A percentile compares a stretch with the other conserved stretches of the same genome.
phyloP scores from a whole-genome alignment of 2,113 vertebrate genomes.

The Hassar affinis region DNA sequence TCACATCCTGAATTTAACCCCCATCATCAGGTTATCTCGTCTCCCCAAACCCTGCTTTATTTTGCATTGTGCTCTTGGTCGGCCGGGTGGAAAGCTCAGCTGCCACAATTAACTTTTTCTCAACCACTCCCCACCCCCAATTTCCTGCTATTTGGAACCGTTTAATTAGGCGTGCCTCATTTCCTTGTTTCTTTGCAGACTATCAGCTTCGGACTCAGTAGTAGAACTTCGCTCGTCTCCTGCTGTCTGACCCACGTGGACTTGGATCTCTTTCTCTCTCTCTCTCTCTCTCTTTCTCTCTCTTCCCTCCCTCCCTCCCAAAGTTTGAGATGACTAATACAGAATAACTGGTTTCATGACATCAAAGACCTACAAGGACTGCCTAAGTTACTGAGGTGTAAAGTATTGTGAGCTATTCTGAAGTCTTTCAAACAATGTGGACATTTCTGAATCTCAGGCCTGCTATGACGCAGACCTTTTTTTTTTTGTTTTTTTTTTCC shows the following conservation, averaged over 20 bases:
- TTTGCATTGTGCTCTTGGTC: slow-evolving; percentile 28
- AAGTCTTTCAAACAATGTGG: slow-evolving; percentile 41
- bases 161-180: slow-evolving; percentile 71
- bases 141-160: slow-evolving; percentile 57
- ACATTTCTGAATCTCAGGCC: slow-evolving; percentile 61
- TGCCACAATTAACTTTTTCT: slow-evolving; percentile 53
- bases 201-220: slow-evolving; percentile 80
- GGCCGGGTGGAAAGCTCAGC: slow-evolving; percentile 66
- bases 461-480: slow-evolving; percentile 38
- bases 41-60: slow-evolving; percentile 40
- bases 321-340: not conserved
- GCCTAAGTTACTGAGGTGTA: too few species aligned
- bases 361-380: not conserved
- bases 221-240: slow-evolving; percentile 51
- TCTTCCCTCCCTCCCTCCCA: not conserved
- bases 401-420: not conserved
- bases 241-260: slow-evolving; percentile 59
- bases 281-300: not conserved
- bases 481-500: not conserved
- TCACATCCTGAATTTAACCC: slow-evolving; percentile 28
- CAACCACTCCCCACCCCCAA: slow-evolving; percentile 45
- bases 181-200: slow-evolving; percentile 70
- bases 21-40: slow-evolving; percentile 20
- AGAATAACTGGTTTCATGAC: not conserved
- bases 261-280: not conserved